Percentiles rank a stretch among this genome's conserved stretches.
Conservation (phyloP, 2,113 vertebrate species). For the Todiramphus saurophagus region DNA sequence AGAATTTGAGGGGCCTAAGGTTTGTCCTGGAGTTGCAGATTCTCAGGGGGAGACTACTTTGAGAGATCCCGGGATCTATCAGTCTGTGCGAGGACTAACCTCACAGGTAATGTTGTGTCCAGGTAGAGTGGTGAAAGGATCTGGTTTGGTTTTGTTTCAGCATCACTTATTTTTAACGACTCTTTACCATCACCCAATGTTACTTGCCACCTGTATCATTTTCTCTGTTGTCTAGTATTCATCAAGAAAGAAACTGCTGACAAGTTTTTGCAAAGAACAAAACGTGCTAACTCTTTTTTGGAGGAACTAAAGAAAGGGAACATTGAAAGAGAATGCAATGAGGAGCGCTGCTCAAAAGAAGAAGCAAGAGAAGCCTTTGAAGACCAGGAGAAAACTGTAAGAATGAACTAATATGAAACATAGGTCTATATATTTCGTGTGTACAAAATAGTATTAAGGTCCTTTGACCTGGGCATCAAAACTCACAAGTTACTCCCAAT, state of each 20-base stretch:
- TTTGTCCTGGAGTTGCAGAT: not conserved
- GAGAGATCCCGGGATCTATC: not conserved
- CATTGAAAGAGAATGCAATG: constrained; percentile 88
- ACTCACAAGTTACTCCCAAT: not conserved
- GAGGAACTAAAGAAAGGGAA: constrained; percentile 85
- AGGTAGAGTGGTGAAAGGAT: not conserved
- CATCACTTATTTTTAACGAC: not conserved
- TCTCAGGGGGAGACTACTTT: not conserved
- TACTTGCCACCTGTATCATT: not conserved
- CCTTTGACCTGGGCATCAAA: not conserved
- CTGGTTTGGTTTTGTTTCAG: not conserved
- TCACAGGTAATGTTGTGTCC: not conserved
- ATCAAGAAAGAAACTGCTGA: constrained; percentile 73
- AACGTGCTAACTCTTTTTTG: constrained; percentile 80
- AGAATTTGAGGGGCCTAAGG: not conserved
- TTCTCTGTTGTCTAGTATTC: constrained; percentile 79
- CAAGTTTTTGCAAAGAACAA: constrained; percentile 76
- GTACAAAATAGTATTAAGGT: not conserved
- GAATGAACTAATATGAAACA: not conserved
- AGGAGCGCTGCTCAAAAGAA: constrained; percentile 86
- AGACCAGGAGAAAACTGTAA: constrained; percentile 80
- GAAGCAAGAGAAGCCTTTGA: constrained; percentile 91
- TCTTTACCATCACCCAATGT: not conserved
- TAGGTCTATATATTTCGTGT: not conserved
- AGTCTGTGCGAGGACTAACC: not conserved